Conservation (phyloP, 2,113 vertebrate species). For the Semicossyphus pulcher region DNA sequence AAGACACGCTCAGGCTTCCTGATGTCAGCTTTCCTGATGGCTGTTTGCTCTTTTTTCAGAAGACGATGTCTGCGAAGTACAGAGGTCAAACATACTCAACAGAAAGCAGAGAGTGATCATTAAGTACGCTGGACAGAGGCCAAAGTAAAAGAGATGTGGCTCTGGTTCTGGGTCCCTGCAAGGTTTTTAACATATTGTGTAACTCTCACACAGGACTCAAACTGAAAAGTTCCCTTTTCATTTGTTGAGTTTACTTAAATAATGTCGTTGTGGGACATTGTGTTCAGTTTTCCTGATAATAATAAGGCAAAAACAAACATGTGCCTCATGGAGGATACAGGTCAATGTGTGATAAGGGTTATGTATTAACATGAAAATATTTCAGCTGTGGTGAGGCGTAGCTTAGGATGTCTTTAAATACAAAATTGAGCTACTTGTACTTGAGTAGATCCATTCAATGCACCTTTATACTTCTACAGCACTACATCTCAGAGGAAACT, state of each 20-base stretch:
- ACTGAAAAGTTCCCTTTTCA: background rate
- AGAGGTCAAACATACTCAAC: background rate
- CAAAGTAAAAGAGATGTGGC: background rate
- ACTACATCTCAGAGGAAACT: no score
- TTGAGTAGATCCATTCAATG: no score
- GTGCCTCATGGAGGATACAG: no score
- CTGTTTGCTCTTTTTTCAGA: slow-evolving; percentile 53
- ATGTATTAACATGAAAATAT: no score
- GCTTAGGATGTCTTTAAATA: no score
- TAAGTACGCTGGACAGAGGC: slow-evolving; percentile 39
- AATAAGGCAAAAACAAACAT: background rate
- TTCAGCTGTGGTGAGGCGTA: no score
- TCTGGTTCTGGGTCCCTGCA: background rate
- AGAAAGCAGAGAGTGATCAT: slow-evolving; percentile 63
- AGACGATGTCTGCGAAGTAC: background rate
- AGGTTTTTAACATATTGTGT: background rate
- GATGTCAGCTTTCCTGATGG: background rate
- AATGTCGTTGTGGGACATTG: background rate
- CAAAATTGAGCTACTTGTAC: no score
- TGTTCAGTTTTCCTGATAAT: background rate
- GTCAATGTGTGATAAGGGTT: no score
- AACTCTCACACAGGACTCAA: background rate
- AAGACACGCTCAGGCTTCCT: background rate
- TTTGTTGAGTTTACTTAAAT: background rate
- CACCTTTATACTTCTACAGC: no score